Evolutionary conservation across 1,140 invertebrate species (phyloP).

Genomic region (Choristoneura fumiferana): DNA sequence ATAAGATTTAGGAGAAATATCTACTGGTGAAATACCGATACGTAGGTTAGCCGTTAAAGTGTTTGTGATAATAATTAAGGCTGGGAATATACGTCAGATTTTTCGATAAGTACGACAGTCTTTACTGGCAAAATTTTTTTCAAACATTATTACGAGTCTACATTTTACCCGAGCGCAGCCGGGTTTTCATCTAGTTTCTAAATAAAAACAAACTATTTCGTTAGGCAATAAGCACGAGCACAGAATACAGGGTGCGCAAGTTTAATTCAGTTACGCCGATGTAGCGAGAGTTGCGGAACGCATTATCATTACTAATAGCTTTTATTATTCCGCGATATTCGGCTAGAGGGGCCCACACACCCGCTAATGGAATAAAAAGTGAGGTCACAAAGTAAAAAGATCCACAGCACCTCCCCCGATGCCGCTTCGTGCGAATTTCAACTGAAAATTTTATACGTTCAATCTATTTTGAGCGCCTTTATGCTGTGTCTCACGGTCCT

Average conservation of each 20-base stretch:
- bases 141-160: too few relatives aligned
- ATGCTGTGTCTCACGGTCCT: conserved; percentile 70
- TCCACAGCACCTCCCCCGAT: conserved; percentile 68
- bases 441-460: conserved; percentile 78
- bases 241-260: conserved; percentile 54
- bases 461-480: conserved; percentile 76
- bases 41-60: too few relatives aligned
- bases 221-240: conserved; percentile 53
- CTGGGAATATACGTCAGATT: too few relatives aligned
- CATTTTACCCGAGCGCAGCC: too few relatives aligned
- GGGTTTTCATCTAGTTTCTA: too few relatives aligned
- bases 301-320: conserved; percentile 76
- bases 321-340: conserved; percentile 77
- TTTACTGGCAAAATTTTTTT: too few relatives aligned
- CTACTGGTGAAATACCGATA: too few relatives aligned
- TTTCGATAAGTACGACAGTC: too few relatives aligned
- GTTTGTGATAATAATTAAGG: too few relatives aligned
- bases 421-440: conserved; percentile 70
- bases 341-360: conserved; percentile 71
- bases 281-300: conserved; percentile 55
- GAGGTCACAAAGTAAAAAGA: conserved; percentile 78
- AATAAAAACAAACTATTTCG: conserved; percentile 55
- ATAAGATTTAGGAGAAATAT: too few relatives aligned
- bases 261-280: conserved; percentile 68
- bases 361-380: conserved; percentile 78